Conservation (phyloP, 2,797 vertebrate genomes). For the Lutjanus campechanus region DNA sequence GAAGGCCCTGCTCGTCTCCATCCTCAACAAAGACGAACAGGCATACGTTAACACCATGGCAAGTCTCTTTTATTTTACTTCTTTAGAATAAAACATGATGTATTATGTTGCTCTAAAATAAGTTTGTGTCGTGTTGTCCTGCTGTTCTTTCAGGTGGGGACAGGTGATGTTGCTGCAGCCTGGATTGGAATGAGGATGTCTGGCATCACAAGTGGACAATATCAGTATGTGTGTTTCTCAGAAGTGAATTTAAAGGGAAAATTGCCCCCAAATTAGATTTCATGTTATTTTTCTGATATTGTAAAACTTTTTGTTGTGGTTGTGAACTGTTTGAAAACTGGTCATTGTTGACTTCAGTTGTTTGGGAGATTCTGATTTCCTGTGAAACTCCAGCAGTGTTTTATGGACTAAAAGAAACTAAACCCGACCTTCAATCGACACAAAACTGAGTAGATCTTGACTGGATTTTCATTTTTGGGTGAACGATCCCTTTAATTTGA, state of each 20-base stretch:
- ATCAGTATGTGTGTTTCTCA: constrained; percentile 69
- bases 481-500: too few species aligned
- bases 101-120: not conserved
- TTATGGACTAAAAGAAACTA: too few species aligned
- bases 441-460: too few species aligned
- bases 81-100: not conserved
- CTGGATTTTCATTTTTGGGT: too few species aligned
- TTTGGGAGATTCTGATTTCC: too few species aligned
- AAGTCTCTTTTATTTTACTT: not conserved
- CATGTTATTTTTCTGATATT: not conserved
- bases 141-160: constrained; percentile 81
- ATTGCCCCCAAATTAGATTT: not conserved
- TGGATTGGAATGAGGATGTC: constrained; percentile 85
- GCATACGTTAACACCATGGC: constrained; percentile 85
- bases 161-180: constrained; percentile 73
- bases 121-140: not conserved
- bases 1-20: constrained; percentile 82
- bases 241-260: not conserved
- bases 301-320: not conserved
- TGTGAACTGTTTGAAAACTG: too few species aligned
- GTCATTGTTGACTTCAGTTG: too few species aligned
- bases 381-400: too few species aligned
- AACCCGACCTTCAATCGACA: too few species aligned
- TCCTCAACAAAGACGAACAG: constrained; percentile 79
- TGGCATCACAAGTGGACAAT: constrained; percentile 77